Evolutionary conservation across 2,113 vertebrate species (phyloP).

Genomic region (Peucedramus taeniatus): DNA sequence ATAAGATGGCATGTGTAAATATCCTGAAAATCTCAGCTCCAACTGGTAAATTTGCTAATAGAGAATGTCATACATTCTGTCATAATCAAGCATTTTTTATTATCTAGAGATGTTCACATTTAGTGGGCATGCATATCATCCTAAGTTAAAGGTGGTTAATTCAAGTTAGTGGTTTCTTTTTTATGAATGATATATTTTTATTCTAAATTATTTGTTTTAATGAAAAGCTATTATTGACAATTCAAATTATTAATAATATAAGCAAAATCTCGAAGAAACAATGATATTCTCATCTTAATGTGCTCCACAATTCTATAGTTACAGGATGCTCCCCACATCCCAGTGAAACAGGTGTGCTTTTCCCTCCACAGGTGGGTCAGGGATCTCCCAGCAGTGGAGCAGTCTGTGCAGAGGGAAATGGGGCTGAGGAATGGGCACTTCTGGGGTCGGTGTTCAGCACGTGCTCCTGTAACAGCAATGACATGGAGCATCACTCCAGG

Average conservation of each 20-base stretch:
- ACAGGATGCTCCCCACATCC: not conserved
- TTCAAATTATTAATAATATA: not conserved
- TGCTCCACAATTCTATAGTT: not conserved
- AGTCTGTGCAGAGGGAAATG: not conserved
- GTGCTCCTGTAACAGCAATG: not conserved
- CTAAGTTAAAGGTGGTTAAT: not conserved
- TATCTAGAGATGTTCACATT: not conserved
- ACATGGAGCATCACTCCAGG: not conserved
- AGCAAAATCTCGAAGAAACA: not conserved
- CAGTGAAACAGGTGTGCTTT: not conserved
- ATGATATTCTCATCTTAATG: not conserved
- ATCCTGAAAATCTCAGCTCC: not conserved
- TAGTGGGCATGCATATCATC: not conserved
- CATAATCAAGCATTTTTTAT: not conserved
- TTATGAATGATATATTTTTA: not conserved
- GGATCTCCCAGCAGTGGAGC: not conserved
- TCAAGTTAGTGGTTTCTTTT: not conserved
- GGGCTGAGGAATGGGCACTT: not conserved
- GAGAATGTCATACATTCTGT: not conserved
- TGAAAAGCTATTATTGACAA: not conserved
- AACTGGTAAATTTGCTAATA: not conserved
- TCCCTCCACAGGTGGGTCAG: not conserved
- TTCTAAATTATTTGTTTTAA: not conserved
- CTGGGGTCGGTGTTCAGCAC: fast-evolving
- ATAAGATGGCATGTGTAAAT: not conserved